Base-by-base conservation (phyloP, 2,113 vertebrate species). In the Ophthalmotilapia sp. region DNA sequence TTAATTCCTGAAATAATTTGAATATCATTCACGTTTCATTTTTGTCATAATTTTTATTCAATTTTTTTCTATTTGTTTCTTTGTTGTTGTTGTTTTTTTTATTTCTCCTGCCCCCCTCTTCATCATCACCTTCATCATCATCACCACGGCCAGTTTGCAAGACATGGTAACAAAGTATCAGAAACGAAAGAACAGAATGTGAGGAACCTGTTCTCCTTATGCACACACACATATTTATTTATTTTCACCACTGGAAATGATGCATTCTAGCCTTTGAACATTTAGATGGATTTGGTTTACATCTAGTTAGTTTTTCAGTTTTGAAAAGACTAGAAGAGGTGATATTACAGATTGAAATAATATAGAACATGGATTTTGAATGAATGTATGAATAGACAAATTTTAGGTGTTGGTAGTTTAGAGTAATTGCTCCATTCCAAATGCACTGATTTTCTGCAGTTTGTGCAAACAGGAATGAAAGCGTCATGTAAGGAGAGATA, bases 151-250 rank as follows among this genome's bases (percentile, higher is more conserved):
- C 96, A 99, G 98, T 97, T 97, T 99, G 93, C 98, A 99, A 97
- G 98, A 99, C 95, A 98, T 99, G 98, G 98, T 99, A 97, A 97
- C 97, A 97, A 99, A 99, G 95, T 99, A 98, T 97, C 98, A 99
- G 96, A 99, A 98, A 97, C 97, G 97, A 97, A 98, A 97, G 96
- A 99, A 96, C 97, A 97, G 97, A 98, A 97, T 95, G 98, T 99
- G 97, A 99, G 98, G 94, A 97, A 77, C 85, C 54, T 55, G 12
- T 58, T 58, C n/a, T 79, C 54, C 13, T 79, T 65, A 62, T 36
- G 6, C 58, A 36, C 31, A 62, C 29, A 60, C 17, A 7, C 6
- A 33, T n/a, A 62, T 36, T 62, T n/a, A 12, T 45, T 73, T 45
- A 80, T 38, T 29, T 80, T 85, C 87, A 40, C 38, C 68, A 65